A percentile compares a stretch with the other conserved stretches of the same genome.
Conservation (phyloP, 2,797 vertebrate species). For the Propithecus deckenii region DNA sequence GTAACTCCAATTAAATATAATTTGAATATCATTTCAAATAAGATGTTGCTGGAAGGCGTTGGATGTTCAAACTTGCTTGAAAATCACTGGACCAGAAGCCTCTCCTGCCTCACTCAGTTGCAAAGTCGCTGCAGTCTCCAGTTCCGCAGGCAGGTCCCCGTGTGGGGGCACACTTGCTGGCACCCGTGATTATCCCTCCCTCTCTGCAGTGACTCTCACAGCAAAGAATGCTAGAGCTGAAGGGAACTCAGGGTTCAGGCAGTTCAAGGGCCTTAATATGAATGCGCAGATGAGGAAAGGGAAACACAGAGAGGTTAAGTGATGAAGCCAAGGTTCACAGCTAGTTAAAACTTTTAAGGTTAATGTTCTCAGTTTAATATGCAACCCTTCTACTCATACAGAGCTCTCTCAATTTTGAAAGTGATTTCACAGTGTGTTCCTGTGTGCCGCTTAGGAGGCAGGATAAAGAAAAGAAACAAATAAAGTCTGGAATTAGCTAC, state of each 20-base stretch:
- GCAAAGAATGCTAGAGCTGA: neutral
- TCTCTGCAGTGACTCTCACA: neutral
- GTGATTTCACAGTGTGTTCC: neutral
- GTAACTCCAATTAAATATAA: neutral
- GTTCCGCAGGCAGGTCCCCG: rapidly evolving
- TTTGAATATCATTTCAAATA: neutral
- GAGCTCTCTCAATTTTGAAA: neutral
- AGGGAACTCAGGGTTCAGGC: neutral
- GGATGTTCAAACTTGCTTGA: too few relatives aligned
- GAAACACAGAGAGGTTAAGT: neutral
- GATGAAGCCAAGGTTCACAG: neutral
- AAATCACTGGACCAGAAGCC: neutral
- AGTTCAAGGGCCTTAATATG: neutral
- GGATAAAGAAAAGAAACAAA: neutral
- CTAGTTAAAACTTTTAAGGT: neutral
- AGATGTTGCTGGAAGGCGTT: neutral
- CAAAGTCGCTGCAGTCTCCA: neutral
- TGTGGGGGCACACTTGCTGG: neutral
- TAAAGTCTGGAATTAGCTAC: rapidly evolving
- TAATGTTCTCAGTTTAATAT: neutral
- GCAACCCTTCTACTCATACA: rapidly evolving
- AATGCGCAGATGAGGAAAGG: neutral
- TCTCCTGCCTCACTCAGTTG: neutral
- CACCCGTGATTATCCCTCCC: neutral
- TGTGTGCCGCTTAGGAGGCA: neutral